These are phyloP conservation scores for Leptopilina myrica DNA, from an alignment of 2,888 invertebrate genomes.

Conservation along the genomic window DNA sequence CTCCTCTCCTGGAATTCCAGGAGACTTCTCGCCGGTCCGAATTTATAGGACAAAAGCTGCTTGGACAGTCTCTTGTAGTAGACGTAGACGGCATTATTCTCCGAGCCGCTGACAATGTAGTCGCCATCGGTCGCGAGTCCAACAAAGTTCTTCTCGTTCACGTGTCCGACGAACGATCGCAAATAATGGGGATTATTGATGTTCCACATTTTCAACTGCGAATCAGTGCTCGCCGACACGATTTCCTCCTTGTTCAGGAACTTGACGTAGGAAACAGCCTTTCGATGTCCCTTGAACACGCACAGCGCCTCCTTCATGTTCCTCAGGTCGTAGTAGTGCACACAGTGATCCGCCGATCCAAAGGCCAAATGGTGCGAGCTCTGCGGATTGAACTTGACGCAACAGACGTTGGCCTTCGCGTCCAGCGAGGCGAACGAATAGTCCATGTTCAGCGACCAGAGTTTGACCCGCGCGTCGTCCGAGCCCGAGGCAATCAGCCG, in stretches of 20 bases:
- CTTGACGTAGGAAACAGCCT: slow-evolving; percentile 96
- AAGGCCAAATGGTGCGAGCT: slow-evolving; percentile 93
- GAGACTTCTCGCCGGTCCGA: slow-evolving; percentile 89
- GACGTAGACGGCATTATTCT: slow-evolving; percentile 94
- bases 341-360: slow-evolving; percentile 98
- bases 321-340: slow-evolving; percentile 95
- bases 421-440: slow-evolving; percentile 92
- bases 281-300: slow-evolving; percentile 92
- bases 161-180: slow-evolving; percentile 92
- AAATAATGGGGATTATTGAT: slow-evolving; percentile 87
- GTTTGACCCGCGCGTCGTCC: slow-evolving; percentile 94
- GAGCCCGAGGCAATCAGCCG: slow-evolving; percentile 93
- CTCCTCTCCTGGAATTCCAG: slow-evolving; percentile 84
- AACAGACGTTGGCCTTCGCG: slow-evolving; percentile 96
- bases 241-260: slow-evolving; percentile 91
- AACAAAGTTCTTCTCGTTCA: slow-evolving; percentile 97
- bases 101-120: slow-evolving; percentile 96
- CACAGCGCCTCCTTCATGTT: slow-evolving; percentile 88
- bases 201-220: slow-evolving; percentile 94
- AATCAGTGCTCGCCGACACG: slow-evolving; percentile 95
- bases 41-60: slow-evolving; percentile 91
- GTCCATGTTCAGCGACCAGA: slow-evolving; percentile 93
- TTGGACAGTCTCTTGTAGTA: slow-evolving; percentile 94
- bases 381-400: slow-evolving; percentile 92
- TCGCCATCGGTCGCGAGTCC: slow-evolving; percentile 94